Conservation (phyloP, 2,113 vertebrate species). For the Odontesthes bonariensis region DNA sequence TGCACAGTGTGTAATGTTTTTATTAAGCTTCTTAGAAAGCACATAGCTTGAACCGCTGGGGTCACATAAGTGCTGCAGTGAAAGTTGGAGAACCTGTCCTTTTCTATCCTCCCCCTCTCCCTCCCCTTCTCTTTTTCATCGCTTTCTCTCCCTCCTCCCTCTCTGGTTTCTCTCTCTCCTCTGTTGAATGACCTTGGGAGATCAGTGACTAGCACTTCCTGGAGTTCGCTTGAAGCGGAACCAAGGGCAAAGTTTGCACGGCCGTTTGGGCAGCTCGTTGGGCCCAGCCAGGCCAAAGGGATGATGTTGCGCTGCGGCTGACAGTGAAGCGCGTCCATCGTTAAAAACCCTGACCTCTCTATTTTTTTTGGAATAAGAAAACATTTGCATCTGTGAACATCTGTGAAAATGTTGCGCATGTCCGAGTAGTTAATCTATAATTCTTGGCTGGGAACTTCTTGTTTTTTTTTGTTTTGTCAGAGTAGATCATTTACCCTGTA, state of each 20-base stretch:
- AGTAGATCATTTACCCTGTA: constrained; percentile 82
- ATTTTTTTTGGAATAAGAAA: not conserved
- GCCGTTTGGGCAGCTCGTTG: constrained; percentile 31
- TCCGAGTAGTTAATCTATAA: constrained; percentile 79
- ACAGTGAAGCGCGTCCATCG: constrained; percentile 8
- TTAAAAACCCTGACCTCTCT: not conserved
- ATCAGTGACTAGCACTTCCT: constrained; percentile 83
- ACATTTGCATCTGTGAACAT: constrained; percentile 38
- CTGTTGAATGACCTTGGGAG: constrained; percentile 94
- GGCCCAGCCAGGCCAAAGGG: constrained; percentile 19
- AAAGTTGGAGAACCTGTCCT: constrained; percentile 79
- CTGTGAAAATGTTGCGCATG: constrained; percentile 25
- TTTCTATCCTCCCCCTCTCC: constrained; percentile 37
- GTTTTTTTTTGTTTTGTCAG: constrained; percentile 64
- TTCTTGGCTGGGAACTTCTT: constrained; percentile 64
- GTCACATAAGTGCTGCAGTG: constrained; percentile 73
- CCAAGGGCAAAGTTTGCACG: constrained; percentile 92
- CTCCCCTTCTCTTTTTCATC: constrained; percentile 57
- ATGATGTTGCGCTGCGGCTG: constrained; percentile 49
- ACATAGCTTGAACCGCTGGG: constrained; percentile 48
- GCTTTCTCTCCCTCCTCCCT: constrained; percentile 49
- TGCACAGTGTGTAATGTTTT: constrained; percentile 52
- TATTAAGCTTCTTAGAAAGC: constrained; percentile 56
- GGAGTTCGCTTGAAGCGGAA: constrained; percentile 81
- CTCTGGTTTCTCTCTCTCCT: constrained; percentile 74